Evolutionary conservation across 2,888 invertebrate genomes (phyloP).

Genomic region (Boloria euphrosyne): DNA sequence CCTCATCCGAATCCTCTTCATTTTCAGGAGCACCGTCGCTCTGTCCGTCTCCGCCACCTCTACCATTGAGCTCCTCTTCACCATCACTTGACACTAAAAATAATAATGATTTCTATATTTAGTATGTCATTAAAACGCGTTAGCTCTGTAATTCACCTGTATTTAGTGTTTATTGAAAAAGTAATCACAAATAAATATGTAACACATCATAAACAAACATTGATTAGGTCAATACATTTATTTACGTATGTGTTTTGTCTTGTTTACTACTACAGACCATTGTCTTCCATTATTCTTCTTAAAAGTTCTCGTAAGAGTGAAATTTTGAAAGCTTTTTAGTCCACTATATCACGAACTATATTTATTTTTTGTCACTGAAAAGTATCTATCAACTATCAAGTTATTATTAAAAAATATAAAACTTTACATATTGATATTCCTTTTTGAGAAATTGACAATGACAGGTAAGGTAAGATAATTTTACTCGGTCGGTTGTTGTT

Average conservation of each 20-base stretch:
- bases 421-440: too few species aligned
- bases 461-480: too few species aligned
- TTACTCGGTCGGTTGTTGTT: too few species aligned
- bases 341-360: conserved; percentile 3
- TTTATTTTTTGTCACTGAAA: neutral
- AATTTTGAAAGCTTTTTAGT: conserved; percentile 46
- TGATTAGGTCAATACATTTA: neutral
- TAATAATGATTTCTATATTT: neutral
- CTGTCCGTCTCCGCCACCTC: conserved; percentile 22
- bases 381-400: neutral
- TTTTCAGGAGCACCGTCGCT: conserved; percentile 34
- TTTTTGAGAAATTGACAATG: too few species aligned
- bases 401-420: too few species aligned
- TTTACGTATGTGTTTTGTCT: neutral
- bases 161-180: too few species aligned
- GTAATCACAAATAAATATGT: too few species aligned
- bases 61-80: conserved; percentile 27
- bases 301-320: conserved; percentile 48
- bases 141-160: too few species aligned
- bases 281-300: conserved; percentile 55
- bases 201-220: conserved; percentile 10
- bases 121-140: too few species aligned
- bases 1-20: conserved; percentile 49
- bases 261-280: conserved; percentile 47
- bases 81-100: conserved; percentile 28